Evolutionary conservation across 1,140 invertebrate genomes (phyloP), one percentile per base, ranked within the genome.

Genomic region (Anastrepha obliqua): DNA sequence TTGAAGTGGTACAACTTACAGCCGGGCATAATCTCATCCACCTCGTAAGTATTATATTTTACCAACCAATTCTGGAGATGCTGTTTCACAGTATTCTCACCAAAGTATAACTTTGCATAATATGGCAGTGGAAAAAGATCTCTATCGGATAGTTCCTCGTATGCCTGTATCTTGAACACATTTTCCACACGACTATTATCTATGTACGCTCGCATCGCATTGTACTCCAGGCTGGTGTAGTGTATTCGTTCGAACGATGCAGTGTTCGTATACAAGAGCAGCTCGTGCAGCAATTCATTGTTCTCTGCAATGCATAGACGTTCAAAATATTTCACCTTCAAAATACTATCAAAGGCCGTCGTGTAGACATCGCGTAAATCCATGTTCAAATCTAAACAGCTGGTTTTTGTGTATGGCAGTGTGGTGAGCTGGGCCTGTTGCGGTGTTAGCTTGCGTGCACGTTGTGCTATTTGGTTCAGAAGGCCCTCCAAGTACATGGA

Each of bases 401-500:
- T 81, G n/a, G 74, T 17, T 5, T 55, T 88, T 44, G 20, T 81
- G n/a, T 55, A 55, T 2, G 74, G 47, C 47, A 81, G 17, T 51
- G 47, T 55, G n/a, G 39, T 81, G 47, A 81, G 47, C 20, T 44
- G 90, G 90, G 55, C 62, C 87, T 88, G 90, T 39, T 59, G 89
- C 58, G 6, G 89, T 90, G 2, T 88, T 86, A 0, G 89, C 88
- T 42, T 88, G 86, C 15, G 88, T 90, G 39, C 90, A 91, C 0
- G 89, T 90, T 81, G 47, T n/a, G 74, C 74, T 17, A 81, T 81
- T 81, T 81, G 74, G 42, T 51, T 90, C 86, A 92, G 70, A 0
- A 92, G 55, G 1, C 90, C 89, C 17, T 92, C 90, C 64, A 92
- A 11, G 64, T 91, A 92, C 0, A 91, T 55, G 59, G 90, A 89